Base-by-base conservation (phyloP, 1,140 invertebrate species). In the Drosophila parabipectinata region DNA sequence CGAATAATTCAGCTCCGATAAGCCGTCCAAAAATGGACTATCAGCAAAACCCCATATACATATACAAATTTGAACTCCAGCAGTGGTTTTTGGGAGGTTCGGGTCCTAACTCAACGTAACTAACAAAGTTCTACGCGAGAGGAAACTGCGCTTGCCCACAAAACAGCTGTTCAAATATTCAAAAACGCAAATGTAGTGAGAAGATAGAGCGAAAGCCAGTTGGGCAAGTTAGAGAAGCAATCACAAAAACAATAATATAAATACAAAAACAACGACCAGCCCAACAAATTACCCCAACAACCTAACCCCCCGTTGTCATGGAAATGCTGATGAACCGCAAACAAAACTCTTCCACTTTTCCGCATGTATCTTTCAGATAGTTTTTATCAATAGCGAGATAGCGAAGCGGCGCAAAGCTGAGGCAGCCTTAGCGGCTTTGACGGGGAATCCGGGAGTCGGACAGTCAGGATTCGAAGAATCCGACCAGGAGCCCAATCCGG, bases 291-390 rank as follows among this genome's bases (percentile, higher is more conserved):
- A 32, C 28, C 30, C 51, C 14, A 47, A 47, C 7, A 8, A 8
- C 51, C 8, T 21, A 10, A 30, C 9, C 28, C 50, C 14, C 51
- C 34, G 72, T 75, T 75, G 72, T 30, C 72, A 58, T 75, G 82
- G 82, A 74, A 75, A 72, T 85, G 74, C 52, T 88, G 78, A 72
- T 79, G 74, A 82, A 88, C 59, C 55, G 66, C 79, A 87, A 85
- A 85, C 69, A 85, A 60, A 79, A 75, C 64, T 58, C 53, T 82
- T 77, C 68, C 78, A 56, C 37, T 54, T 39, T 62, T 62, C 54
- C 60, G 74, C 59, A 77, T 85, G 44, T 87, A 82, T 87, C 62
- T 87, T 87, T 87, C 82, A 87, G 82, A 88, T 87, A 88, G 83
- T 87, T 87, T 87, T 66, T 88, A 88, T 87, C 82, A 82, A 76